Conservation (phyloP, 1,140 invertebrate species). For the Drosophila pruinosa region DNA sequence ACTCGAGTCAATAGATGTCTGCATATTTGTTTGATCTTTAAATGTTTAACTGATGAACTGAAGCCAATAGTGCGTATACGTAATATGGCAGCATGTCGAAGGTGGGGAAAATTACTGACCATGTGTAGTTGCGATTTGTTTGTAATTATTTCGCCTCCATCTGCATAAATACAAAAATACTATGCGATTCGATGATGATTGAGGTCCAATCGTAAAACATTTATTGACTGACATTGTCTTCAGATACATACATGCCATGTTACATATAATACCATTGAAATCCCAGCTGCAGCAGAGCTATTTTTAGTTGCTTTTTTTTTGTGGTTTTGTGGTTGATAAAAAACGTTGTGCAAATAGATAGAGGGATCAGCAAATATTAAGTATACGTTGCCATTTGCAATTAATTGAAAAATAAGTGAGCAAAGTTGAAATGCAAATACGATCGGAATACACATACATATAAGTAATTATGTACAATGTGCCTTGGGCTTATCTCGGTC, state of each 20-base stretch:
- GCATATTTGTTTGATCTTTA: background rate
- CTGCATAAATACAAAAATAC: background rate
- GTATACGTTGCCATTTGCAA: background rate
- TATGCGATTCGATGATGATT: background rate
- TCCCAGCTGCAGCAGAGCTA: background rate
- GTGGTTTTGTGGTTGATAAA: background rate
- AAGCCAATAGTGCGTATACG: background rate
- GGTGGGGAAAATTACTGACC: background rate
- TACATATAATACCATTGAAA: too few relatives aligned
- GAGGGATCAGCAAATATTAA: background rate
- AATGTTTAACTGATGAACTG: background rate
- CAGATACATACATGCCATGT: too few relatives aligned
- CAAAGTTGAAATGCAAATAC: background rate
- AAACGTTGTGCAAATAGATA: background rate
- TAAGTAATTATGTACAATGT: too few relatives aligned
- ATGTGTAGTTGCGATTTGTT: background rate
- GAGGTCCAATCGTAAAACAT: background rate
- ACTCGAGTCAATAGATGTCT: too few relatives aligned
- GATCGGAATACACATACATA: background rate
- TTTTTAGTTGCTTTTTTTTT: background rate
- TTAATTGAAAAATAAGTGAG: background rate
- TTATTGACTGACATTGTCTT: background rate
- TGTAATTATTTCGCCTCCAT: background rate
- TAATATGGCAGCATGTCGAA: background rate
- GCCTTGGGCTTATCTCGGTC: conserved; percentile 24